These are phyloP conservation scores for Melanocharis versteri DNA, from an alignment of 2,113 vertebrate genomes.

Conservation along the genomic window DNA sequence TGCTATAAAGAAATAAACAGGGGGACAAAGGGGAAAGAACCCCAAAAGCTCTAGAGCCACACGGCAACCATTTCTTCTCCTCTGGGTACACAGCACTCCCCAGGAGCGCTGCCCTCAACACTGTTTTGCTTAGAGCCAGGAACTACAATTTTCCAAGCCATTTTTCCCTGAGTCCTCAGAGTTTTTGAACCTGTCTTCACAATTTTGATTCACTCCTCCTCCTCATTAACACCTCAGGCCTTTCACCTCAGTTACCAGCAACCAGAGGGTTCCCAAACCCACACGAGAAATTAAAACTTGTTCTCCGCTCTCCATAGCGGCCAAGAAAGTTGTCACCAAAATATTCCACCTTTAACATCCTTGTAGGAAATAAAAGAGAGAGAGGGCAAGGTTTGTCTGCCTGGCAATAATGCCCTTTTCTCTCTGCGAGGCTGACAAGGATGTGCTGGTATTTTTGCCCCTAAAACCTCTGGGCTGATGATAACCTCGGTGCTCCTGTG, in stretches of 20 bases:
- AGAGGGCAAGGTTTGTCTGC: background rate
- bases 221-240: background rate
- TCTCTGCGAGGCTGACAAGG: background rate
- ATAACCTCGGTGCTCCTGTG: background rate
- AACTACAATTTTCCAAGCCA: background rate
- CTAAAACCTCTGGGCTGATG: background rate
- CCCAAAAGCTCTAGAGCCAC: conserved; percentile 36
- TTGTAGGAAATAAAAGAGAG: background rate
- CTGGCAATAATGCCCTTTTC: background rate
- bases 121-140: conserved; percentile 35
- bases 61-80: background rate
- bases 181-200: conserved; percentile 28
- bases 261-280: background rate
- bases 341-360: background rate
- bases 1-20: background rate
- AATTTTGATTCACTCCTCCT: conserved; percentile 11
- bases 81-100: background rate
- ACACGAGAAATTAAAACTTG: background rate
- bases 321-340: background rate
- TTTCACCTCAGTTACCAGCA: conserved; percentile 9
- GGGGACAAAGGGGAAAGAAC: conserved; percentile 44
- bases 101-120: conserved; percentile 46
- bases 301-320: background rate
- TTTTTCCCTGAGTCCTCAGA: conserved; percentile 51
- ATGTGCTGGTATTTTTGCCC: background rate